A percentile compares a stretch with the other conserved stretches of the same genome.
Conservation (phyloP, 2,113 vertebrate species). For the Labeo rohita region DNA sequence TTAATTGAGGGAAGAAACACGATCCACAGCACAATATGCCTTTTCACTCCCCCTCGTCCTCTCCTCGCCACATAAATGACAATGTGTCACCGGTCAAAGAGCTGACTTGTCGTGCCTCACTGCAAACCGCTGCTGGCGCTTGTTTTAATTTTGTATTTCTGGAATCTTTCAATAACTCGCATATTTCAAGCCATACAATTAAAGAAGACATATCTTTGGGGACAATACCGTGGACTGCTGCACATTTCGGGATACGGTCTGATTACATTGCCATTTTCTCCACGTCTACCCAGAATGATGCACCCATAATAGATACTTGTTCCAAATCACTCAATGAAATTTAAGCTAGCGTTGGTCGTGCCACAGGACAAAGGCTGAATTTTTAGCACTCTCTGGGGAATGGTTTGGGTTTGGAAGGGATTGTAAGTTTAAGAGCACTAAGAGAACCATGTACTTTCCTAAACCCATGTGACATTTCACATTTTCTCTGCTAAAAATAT, state of each 20-base stretch:
- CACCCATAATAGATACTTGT: conserved; percentile 7
- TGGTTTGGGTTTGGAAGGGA: conserved; percentile 41
- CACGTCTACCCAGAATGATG: conserved; percentile 41
- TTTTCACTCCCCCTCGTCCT: background rate
- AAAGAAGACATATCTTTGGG: conserved; percentile 42
- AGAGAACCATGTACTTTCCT: conserved; percentile 29
- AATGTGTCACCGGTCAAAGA: conserved; percentile 70
- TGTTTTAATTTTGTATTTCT: conserved; percentile 66
- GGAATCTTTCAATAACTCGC: conserved; percentile 61
- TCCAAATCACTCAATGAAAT: conserved; percentile 45
- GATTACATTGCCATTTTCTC: conserved; percentile 12
- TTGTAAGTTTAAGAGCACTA: conserved; percentile 40
- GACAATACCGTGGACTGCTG: conserved; percentile 17
- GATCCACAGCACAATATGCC: conserved; percentile 33
- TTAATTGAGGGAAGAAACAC: conserved; percentile 37
- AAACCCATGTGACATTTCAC: conserved; percentile 9
- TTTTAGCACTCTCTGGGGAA: conserved; percentile 41
- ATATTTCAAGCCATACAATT: conserved; percentile 61
- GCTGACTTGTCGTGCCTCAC: conserved; percentile 61
- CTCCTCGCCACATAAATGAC: conserved; percentile 72
- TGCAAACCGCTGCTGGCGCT: conserved; percentile 66
- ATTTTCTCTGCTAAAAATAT: conserved; percentile 16
- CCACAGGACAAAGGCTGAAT: conserved; percentile 30
- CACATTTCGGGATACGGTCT: conserved; percentile 14
- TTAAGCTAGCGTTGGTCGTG: conserved; percentile 36